These are phyloP conservation scores for Oligia latruncula DNA, from an alignment of 2,888 invertebrate species.

Conservation along the genomic window DNA sequence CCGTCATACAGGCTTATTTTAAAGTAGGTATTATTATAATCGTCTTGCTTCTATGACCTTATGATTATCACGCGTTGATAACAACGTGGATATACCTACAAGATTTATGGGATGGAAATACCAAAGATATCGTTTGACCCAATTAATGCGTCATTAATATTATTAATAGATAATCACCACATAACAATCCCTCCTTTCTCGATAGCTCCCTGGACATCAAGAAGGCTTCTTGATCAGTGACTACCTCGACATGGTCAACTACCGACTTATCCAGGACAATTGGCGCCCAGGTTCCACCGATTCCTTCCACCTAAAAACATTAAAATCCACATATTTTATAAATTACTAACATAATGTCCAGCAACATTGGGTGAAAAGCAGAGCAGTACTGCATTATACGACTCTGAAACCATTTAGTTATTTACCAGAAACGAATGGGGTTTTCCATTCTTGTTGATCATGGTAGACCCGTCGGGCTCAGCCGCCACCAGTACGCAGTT, in stretches of 20 bases:
- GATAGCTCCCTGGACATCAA: conserved; percentile 95
- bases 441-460: conserved; percentile 66
- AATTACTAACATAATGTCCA: background rate
- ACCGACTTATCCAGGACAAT: conserved; percentile 94
- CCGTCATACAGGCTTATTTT: conserved; percentile 12
- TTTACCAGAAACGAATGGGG: conserved; percentile 69
- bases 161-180: conserved; percentile 89
- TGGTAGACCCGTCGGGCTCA: conserved; percentile 96
- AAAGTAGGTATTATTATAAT: background rate
- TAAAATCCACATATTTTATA: background rate
- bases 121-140: conserved; percentile 12
- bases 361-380: background rate
- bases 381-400: background rate
- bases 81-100: background rate
- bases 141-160: background rate
- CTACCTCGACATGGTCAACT: conserved; percentile 95
- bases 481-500: conserved; percentile 94
- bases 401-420: background rate
- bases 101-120: conserved; percentile 8
- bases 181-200: conserved; percentile 96
- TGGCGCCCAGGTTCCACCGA: conserved; percentile 98
- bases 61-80: conserved; percentile 33
- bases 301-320: conserved; percentile 90
- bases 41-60: conserved; percentile 14
- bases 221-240: conserved; percentile 94